Evolutionary conservation across 2,113 vertebrate species (phyloP), one percentile per base, ranked within the genome.

Genomic region (Gopherus flavomarginatus): DNA sequence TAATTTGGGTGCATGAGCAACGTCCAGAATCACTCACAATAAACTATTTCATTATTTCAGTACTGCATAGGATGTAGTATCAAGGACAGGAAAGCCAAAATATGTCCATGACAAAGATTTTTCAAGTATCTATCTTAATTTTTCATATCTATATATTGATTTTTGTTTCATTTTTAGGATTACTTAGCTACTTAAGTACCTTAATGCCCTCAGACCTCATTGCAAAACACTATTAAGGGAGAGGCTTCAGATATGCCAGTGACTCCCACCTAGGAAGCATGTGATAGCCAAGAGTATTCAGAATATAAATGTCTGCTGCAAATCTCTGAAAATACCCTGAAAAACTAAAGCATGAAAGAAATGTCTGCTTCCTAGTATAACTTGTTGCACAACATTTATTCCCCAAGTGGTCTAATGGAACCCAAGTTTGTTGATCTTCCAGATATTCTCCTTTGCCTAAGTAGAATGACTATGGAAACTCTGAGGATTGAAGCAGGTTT

Each of bases 321-420:
- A 85, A 82, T 92, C 86, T 96, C 94, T 81, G 92, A 96, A 94
- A 96, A 96, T 95, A 96, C 94, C 93, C 92, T 96, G 91, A 95
- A 89, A 95, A 96, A 85, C 86, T 69, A 92, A 97, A 90, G 90
- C 93, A 97, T 0, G 95, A 89, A 65, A 97, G 93, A 94, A 96
- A 97, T 97, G 93, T 97, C 91, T 97, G 91, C 38, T 94, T 97
- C 83, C 93, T 93, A 47, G 96, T 81, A 85, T 86, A 95, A 96
- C 96, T 88, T 95, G 95, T 97, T 97, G 95, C 87, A 95, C 96
- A 96, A 90, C 95, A 80, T 85, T 94, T 90, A 86, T 89, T 97
- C 92, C 83, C 80, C 89, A 89, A 38, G 96, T 94, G 94, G 95
- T 95, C 75, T 93, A 27, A 53, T 83, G 93, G 88, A 89, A 56